phyloP scores from a whole-genome alignment of 2,888 invertebrate species.

The Petrophora chlorosata region DNA sequence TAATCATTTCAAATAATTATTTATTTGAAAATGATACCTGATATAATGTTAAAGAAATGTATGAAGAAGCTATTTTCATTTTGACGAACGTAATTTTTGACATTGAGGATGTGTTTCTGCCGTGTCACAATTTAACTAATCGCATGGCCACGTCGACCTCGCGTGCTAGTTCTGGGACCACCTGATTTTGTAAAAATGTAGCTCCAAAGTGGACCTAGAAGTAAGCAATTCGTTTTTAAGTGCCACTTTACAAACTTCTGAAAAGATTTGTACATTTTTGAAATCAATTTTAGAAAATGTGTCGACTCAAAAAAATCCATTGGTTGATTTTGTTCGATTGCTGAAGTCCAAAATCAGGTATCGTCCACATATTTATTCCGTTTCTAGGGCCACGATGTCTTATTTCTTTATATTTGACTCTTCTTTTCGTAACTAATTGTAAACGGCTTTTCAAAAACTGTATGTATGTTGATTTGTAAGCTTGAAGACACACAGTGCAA shows the following conservation, averaged over 20 bases:
- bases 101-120: no score
- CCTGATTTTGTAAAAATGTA: conserved; percentile 45
- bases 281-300: no score
- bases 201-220: conserved; percentile 24
- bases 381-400: conserved; percentile 1
- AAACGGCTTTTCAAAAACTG: neutral
- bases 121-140: no score
- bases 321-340: neutral
- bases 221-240: no score
- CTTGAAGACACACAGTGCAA: conserved; percentile 4
- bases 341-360: conserved; percentile 31
- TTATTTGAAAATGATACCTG: no score
- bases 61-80: no score
- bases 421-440: conserved; percentile 28
- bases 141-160: conserved; percentile 10
- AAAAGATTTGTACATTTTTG: no score
- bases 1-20: no score
- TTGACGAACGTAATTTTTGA: no score
- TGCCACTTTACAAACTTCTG: neutral
- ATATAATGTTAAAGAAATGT: no score
- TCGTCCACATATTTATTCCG: conserved; percentile 32
- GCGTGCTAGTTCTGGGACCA: conserved; percentile 51
- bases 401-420: neutral
- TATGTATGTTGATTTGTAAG: conserved; percentile 6
- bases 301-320: no score